These are phyloP conservation scores for Amphiprion percula DNA, from an alignment of 2,113 vertebrate species.

Conservation along the genomic window DNA sequence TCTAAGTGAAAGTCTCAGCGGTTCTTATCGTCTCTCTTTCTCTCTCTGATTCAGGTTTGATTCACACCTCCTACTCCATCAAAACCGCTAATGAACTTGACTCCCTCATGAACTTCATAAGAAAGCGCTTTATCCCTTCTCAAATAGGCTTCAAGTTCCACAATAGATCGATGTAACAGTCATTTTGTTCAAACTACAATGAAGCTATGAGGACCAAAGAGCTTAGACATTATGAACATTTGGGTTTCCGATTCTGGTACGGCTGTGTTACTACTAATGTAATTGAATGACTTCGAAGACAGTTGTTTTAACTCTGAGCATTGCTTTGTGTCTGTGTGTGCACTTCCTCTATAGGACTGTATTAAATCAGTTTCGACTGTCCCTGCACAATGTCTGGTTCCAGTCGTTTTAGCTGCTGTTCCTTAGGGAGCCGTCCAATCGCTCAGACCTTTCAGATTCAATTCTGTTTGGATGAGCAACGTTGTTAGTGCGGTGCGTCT, in stretches of 20 bases:
- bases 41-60: constrained; percentile 42
- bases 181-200: constrained; percentile 53
- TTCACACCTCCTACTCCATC: constrained; percentile 54
- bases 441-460: constrained; percentile 69
- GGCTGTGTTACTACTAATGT: constrained; percentile 37
- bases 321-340: constrained; percentile 16
- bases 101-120: constrained; percentile 54
- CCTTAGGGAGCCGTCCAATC: constrained; percentile 58
- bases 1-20: constrained; percentile 32
- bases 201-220: constrained; percentile 25
- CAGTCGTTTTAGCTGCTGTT: constrained; percentile 49
- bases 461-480: constrained; percentile 72
- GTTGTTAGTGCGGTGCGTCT: constrained; percentile 63
- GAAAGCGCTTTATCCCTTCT: constrained; percentile 59
- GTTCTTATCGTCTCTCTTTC: constrained; percentile 34
- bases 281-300: constrained; percentile 44
- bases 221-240: constrained; percentile 32
- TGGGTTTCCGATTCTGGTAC: constrained; percentile 48
- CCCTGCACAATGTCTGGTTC: constrained; percentile 50
- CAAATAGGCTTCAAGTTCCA: constrained; percentile 58
- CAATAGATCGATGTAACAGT: constrained; percentile 42
- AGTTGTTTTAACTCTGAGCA: constrained; percentile 9
- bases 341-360: constrained; percentile 28
- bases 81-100: constrained; percentile 62
- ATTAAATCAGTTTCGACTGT: constrained; percentile 68